phyloP scores from a whole-genome alignment of 2,113 vertebrate genomes.

The Anser brachyrhynchus region DNA sequence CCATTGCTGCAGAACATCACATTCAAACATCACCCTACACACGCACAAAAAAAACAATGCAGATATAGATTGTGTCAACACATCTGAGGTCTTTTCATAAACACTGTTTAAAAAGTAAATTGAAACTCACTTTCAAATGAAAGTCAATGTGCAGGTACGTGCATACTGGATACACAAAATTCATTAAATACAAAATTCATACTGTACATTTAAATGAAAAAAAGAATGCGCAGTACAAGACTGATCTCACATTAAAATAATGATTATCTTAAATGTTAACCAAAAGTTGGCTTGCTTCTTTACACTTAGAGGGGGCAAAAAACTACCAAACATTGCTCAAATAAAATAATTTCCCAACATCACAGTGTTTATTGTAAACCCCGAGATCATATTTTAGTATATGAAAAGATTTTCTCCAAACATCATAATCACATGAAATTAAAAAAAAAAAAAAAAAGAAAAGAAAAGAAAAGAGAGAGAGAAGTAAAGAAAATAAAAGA shows the following conservation, averaged over 20 bases:
- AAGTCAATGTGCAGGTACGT: constrained; percentile 84
- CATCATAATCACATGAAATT: constrained; percentile 60
- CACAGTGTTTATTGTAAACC: constrained; percentile 88
- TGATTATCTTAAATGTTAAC: constrained; percentile 76
- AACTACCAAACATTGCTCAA: constrained; percentile 66
- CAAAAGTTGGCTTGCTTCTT: constrained; percentile 55
- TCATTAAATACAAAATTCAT: constrained; percentile 83
- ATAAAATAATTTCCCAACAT: constrained; percentile 75
- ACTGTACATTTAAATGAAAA: constrained; percentile 80
- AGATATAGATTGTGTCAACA: constrained; percentile 77
- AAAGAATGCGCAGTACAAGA: constrained; percentile 76
- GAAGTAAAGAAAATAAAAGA: neutral
- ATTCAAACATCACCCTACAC: constrained; percentile 83
- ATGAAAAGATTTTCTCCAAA: constrained; percentile 72
- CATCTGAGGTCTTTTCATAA: constrained; percentile 77
- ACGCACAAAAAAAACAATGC: constrained; percentile 72
- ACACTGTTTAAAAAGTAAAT: constrained; percentile 81
- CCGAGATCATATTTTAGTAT: constrained; percentile 78
- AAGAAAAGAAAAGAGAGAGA: neutral
- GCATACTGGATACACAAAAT: constrained; percentile 83
- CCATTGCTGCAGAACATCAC: constrained; percentile 79
- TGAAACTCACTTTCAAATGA: constrained; percentile 81
- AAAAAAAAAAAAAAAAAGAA: neutral
- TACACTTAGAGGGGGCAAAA: constrained; percentile 23
- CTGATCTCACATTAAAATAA: constrained; percentile 76